These are phyloP conservation scores for Jaculus jaculus DNA, from an alignment of 2,113 vertebrate species.

Conservation along the genomic window DNA sequence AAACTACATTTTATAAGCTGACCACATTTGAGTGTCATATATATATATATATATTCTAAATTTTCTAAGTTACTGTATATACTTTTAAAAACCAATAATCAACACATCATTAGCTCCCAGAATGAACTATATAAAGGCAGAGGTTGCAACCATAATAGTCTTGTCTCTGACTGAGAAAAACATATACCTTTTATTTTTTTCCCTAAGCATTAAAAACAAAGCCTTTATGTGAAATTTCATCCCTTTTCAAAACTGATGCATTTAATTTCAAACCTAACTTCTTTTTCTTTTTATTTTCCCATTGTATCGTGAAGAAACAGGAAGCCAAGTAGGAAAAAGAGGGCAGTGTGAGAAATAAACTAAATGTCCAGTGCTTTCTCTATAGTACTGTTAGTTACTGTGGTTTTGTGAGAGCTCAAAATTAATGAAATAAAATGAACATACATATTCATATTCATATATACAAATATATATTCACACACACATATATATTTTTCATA, in stretches of 20 bases:
- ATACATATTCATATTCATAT: not conserved
- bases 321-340: not conserved
- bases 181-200: conserved; percentile 74
- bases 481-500: no score
- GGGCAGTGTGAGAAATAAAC: not conserved
- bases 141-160: conserved; percentile 55
- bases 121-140: conserved; percentile 75
- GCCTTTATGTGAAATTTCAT: conserved; percentile 66
- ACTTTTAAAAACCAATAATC: conserved; percentile 74
- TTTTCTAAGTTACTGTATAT: conserved; percentile 62
- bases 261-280: conserved; percentile 38
- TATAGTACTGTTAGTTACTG: not conserved
- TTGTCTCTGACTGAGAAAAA: conserved; percentile 71
- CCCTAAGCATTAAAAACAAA: conserved; percentile 73
- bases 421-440: not conserved
- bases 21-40: conserved; percentile 49
- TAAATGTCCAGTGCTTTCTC: conserved; percentile 8
- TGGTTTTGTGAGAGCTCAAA: conserved; percentile 13
- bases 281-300: not conserved
- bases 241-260: conserved; percentile 64
- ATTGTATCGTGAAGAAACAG: not conserved
- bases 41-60: conserved; percentile 32
- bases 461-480: no score
- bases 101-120: conserved; percentile 73
- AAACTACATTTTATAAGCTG: conserved; percentile 72